Base-by-base conservation (phyloP, 2,113 vertebrate genomes). In the Macquaria ambigua region DNA sequence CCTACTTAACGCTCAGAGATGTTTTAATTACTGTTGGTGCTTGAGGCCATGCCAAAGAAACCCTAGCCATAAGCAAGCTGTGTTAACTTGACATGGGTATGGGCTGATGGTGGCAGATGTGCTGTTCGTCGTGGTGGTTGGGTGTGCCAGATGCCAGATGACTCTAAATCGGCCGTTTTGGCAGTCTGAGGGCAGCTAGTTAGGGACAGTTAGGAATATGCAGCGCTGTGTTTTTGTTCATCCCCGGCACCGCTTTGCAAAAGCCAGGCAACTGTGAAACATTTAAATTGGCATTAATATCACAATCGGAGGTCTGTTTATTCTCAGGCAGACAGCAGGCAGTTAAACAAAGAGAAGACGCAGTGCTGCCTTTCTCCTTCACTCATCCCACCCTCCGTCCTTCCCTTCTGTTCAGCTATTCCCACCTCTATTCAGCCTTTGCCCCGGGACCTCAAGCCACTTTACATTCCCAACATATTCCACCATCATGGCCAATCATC, bases 401-500 rank as follows among this genome's bases (percentile, higher is more conserved):
- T 64, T 73, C 61, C 43, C 53, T 58, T 71, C 56, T 48, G 34
- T 56, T 82, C 20, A 61, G 6, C 62, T 61, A 37, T 82, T 62
- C 41, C 39, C 70, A 66, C 64, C 50, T 77, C 41, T 48, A 28
- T 53, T n/a, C 76, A 72, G 71, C 64, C 72, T 77, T 87, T n/a
- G 23, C 52, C 34, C 50, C 59, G 48, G 69, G 71, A 63, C 21
- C 82, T 72, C 8, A 75, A 75, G 79, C 83, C 90, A 90, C 92
- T 94, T 93, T 25, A 87, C 89, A 93, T 95, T 94, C 91, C 73
- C 23, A 2, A 80, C 89, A 93, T 93, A 86, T 74, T 88, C 79
- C 76, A 58, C 59, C 62, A 62, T 84, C 70, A 74, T 8, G 25
- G 28, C 70, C 83, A 76, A 73, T 84, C 79, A 64, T 82, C 82